Base-by-base conservation (phyloP, 2,888 invertebrate genomes). In the Eueremaeus valkanovi region DNA sequence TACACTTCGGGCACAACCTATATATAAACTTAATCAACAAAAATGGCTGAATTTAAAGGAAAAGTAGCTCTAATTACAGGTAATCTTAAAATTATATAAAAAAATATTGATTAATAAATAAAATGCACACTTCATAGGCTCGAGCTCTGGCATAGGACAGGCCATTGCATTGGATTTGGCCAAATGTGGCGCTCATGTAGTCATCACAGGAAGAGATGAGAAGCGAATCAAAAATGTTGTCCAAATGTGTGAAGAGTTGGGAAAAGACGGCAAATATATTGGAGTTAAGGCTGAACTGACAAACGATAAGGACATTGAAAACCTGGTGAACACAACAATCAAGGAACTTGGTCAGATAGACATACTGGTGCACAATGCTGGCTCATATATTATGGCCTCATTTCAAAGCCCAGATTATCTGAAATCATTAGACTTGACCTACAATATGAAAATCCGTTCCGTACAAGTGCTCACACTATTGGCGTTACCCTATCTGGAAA, bases 131-230 rank as follows among this genome's bases (percentile, higher is more conserved):
- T n/a, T n/a, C n/a, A n/a, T 55, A 70, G 70, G 70, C n/a, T 70
- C 70, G 11, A 70, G 45, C 27, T 70, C 70, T 45, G 70, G 70
- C 6, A 70, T 70, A 16, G 70, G 70, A 21, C n/a, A 45, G n/a
- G 70, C 13, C 11, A 29, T 18, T 3, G 70, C 70, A 2, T n/a
- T 45, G 0, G 18, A 70, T 29, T 45, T 70, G 29, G 27, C 70
- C 8, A 6, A 27, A 27, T 45, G 24, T 13, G 70, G 70, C 1
- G 70, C 27, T 0, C 11, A 70, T 42, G 45, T 70, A 27, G 70
- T 70, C 27, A 18, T 70, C 8, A 40, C 40, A 27, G 70, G 70
- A 11, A 40, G 70, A 11, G 70, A 70, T 21, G 70, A 70, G 18
- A 27, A 70, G 24, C 40, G 45, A 8, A 70, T 70, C 45, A 42